phyloP scores from a whole-genome alignment of 2,113 vertebrate species.

The Syrmaticus mikado region DNA sequence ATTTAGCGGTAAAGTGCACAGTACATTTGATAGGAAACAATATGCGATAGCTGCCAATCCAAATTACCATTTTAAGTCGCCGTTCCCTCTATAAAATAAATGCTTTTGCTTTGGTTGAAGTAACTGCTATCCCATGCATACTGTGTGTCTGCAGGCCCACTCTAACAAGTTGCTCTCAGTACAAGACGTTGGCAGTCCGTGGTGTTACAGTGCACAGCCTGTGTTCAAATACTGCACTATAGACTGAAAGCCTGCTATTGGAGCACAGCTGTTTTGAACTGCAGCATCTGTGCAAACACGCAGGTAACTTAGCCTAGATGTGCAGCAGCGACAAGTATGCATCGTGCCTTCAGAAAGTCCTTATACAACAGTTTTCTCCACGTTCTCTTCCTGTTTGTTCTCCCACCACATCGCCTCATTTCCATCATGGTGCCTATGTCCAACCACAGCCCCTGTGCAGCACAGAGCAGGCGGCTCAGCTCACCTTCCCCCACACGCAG shows the following conservation, averaged over 20 bases:
- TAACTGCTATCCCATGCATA: background rate
- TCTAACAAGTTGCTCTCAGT: background rate
- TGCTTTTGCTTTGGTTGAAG: slow-evolving; percentile 7
- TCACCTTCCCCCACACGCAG: background rate
- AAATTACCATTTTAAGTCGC: background rate
- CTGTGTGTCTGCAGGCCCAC: background rate
- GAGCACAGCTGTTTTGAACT: rapidly evolving
- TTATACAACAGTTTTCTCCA: background rate
- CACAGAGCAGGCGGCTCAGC: background rate
- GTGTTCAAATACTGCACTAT: rapidly evolving
- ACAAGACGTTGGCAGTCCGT: background rate
- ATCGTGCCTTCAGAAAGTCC: background rate
- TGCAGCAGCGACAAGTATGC: background rate
- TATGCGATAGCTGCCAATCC: slow-evolving; percentile 69
- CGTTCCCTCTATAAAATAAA: background rate
- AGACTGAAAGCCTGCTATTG: rapidly evolving
- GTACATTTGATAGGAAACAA: slow-evolving; percentile 73
- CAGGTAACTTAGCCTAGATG: rapidly evolving
- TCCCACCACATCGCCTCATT: background rate
- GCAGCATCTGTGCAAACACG: rapidly evolving
- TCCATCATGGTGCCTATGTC: background rate
- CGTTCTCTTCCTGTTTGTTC: background rate
- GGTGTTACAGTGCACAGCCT: rapidly evolving
- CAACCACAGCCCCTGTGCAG: background rate
- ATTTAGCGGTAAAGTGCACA: slow-evolving; percentile 82